Evolutionary conservation across 2,797 vertebrate species (phyloP).

Genomic region (Squalus acanthias): DNA sequence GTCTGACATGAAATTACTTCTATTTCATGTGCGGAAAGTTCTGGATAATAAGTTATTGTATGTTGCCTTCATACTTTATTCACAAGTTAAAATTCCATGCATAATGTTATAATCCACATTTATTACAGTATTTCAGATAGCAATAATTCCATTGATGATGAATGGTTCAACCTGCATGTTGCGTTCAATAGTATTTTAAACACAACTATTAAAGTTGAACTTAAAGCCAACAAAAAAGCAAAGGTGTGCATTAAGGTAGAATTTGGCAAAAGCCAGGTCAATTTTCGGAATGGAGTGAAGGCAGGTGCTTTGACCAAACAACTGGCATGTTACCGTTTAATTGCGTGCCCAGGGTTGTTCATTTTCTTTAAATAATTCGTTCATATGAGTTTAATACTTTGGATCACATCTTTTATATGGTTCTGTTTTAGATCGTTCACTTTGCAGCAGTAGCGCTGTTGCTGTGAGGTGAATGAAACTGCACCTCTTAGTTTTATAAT

Average conservation of each 20-base stretch:
- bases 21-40: not conserved
- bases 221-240: not conserved
- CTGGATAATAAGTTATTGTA: not conserved
- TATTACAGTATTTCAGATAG: not conserved
- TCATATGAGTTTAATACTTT: not conserved
- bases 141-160: not conserved
- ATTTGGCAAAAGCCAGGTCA: not conserved
- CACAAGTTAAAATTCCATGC: not conserved
- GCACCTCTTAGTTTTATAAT: not conserved
- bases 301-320: not conserved
- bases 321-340: not conserved
- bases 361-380: not conserved
- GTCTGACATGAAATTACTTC: not conserved
- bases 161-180: not conserved
- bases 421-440: slow-evolving; percentile 7
- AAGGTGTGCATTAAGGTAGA: not conserved
- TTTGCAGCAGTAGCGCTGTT: not conserved
- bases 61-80: not conserved
- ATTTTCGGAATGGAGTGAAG: not conserved
- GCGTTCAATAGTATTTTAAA: not conserved
- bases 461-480: not conserved
- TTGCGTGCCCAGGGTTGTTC: not conserved
- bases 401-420: slow-evolving; percentile 4
- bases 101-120: not conserved
- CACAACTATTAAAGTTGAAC: not conserved